phyloP scores from a whole-genome alignment of 2,113 vertebrate genomes.

The Microtus montanus region DNA sequence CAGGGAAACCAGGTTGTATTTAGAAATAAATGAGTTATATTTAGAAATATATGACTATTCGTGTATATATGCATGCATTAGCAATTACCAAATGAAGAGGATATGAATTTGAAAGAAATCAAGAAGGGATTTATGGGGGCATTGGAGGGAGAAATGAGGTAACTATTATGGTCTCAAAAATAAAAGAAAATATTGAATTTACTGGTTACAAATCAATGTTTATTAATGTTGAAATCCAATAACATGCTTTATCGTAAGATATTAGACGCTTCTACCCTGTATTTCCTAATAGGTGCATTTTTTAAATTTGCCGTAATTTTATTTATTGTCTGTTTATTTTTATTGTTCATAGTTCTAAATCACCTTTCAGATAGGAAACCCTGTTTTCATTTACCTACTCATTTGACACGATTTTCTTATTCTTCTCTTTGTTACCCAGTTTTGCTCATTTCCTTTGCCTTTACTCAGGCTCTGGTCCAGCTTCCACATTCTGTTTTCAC shows the following conservation, averaged over 20 bases:
- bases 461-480: background rate
- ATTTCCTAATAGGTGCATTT: background rate
- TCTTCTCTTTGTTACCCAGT: conserved; percentile 10
- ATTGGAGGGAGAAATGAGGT: background rate
- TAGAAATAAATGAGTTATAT: too few relatives aligned
- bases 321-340: background rate
- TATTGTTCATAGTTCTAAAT: background rate
- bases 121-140: background rate
- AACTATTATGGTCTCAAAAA: background rate
- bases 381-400: background rate
- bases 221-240: background rate
- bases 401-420: background rate
- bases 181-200: background rate
- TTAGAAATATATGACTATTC: too few relatives aligned
- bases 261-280: background rate
- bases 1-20: too few relatives aligned
- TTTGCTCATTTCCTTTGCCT: background rate
- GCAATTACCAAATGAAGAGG: background rate
- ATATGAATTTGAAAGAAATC: background rate
- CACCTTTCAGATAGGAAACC: background rate
- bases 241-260: background rate
- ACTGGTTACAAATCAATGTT: background rate
- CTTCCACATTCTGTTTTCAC: background rate
- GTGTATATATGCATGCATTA: background rate
- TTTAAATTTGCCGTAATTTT: background rate